These are phyloP conservation scores for Parauchenoglanis ngamensis DNA, from an alignment of 2,797 vertebrate genomes.

Conservation along the genomic window DNA sequence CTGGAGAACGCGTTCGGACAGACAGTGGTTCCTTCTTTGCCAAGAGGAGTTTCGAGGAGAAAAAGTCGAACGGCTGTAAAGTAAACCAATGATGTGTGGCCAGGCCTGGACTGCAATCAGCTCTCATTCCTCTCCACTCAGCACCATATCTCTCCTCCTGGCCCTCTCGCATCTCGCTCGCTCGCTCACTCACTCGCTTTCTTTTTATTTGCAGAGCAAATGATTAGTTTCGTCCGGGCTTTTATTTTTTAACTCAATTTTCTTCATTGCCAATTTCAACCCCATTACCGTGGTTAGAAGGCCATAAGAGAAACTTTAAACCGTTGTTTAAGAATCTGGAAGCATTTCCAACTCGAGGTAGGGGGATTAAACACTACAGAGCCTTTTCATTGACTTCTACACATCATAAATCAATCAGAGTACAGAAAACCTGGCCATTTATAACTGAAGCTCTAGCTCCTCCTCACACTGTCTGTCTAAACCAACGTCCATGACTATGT, in stretches of 20 bases:
- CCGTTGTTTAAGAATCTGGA: background rate
- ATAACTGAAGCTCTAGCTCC: background rate
- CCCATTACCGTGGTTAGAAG: background rate
- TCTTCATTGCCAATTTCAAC: background rate
- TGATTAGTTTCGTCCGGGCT: background rate
- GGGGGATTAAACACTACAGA: background rate
- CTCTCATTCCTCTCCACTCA: slow-evolving; percentile 27
- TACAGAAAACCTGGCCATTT: background rate
- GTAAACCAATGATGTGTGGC: slow-evolving; percentile 19
- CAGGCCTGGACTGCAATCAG: slow-evolving; percentile 8
- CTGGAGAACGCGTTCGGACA: background rate
- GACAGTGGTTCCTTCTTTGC: background rate
- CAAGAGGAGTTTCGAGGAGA: background rate
- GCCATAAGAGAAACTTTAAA: background rate
- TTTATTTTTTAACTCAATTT: background rate
- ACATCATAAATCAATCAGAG: background rate
- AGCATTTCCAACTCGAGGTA: background rate
- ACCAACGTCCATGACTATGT: background rate
- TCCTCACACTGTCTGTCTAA: background rate
- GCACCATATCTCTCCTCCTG: background rate
- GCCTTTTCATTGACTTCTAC: background rate
- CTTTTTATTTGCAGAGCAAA: slow-evolving; percentile 26
- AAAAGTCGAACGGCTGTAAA: slow-evolving; percentile 24
- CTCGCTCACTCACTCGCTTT: slow-evolving; percentile 28
- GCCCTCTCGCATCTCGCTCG: background rate